Base-by-base conservation (phyloP, 2,113 vertebrate species). In the Euleptes europaea region DNA sequence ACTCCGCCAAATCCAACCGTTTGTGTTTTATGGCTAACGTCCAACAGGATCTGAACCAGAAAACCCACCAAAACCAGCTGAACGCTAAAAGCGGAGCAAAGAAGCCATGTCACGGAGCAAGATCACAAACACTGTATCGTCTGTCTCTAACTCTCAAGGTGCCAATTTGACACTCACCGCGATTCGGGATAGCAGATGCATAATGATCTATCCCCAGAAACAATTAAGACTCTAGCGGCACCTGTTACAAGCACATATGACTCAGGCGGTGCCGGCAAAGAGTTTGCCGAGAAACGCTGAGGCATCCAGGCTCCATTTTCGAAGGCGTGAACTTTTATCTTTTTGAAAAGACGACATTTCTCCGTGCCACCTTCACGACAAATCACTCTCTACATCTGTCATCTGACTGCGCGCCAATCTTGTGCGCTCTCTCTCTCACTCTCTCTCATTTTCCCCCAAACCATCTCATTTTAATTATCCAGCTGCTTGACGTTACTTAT, bases 81-180 rank as follows among this genome's bases (percentile, higher is more conserved):
- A 88, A 92, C 89, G 66, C 28, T 1, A 33, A 1, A 92, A 89
- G 88, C 49, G 80, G 86, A 84, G 87, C 54, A 3, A 57, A 83
- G n/a, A 77, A 1, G 83, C 84, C 84, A 83, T 7, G 85, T 88
- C 5, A 88, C 1, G 0, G 40, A 49, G 83, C 85, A 88, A 91
- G 87, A 91, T 88, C 84, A 88, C 83, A 93, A 82, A 92, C 83
- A 78, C 89, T 83, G 74, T 51, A 0, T 81, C 75, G 86, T 83
- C 23, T 66, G 82, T 67, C 0, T 0, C 84, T 35, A 81, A 11
- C 75, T 89, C 85, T 80, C 2, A 82, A 51, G 35, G 85, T 0
- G 0, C 60, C 1, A 11, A 91, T 72, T 85, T 76, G 51, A 0
- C 69, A 78, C 86, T 88, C 84, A 91, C 49, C 81, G 83, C 85